These are phyloP conservation scores for Panurus biarmicus DNA, from an alignment of 2,113 vertebrate genomes.

Conservation along the genomic window DNA sequence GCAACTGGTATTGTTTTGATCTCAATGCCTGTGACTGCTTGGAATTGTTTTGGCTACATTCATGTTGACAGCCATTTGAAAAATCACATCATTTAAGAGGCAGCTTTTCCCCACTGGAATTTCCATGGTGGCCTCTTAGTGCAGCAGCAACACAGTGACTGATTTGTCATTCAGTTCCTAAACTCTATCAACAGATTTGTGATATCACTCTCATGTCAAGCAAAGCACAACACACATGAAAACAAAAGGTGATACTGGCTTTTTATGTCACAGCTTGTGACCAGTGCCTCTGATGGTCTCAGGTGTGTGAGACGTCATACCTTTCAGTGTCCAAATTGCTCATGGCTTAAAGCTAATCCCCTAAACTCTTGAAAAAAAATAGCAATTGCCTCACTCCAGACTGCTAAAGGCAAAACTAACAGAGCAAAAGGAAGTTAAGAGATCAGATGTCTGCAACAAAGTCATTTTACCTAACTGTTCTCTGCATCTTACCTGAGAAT, in stretches of 20 bases:
- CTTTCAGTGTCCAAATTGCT: background rate
- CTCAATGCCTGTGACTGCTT: background rate
- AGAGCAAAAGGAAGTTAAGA: background rate
- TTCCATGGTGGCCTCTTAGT: background rate
- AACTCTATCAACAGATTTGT: background rate
- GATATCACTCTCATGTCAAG: background rate
- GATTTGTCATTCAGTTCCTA: background rate
- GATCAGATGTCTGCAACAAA: background rate
- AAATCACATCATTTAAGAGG: background rate
- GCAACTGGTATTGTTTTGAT: background rate
- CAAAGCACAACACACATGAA: background rate
- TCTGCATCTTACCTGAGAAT: background rate
- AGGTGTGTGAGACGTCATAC: background rate
- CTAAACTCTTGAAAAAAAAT: background rate
- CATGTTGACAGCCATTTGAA: background rate
- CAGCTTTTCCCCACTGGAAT: background rate
- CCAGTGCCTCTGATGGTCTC: background rate
- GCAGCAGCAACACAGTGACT: background rate
- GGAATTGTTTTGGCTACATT: background rate
- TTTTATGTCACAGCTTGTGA: background rate
- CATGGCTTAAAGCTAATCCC: background rate
- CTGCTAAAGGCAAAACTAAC: background rate
- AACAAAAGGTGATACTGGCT: background rate
- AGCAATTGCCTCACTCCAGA: background rate
- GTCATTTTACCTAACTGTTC: background rate